phyloP scores from a whole-genome alignment of 2,113 vertebrate genomes.

The Chascanopsetta lugubris region DNA sequence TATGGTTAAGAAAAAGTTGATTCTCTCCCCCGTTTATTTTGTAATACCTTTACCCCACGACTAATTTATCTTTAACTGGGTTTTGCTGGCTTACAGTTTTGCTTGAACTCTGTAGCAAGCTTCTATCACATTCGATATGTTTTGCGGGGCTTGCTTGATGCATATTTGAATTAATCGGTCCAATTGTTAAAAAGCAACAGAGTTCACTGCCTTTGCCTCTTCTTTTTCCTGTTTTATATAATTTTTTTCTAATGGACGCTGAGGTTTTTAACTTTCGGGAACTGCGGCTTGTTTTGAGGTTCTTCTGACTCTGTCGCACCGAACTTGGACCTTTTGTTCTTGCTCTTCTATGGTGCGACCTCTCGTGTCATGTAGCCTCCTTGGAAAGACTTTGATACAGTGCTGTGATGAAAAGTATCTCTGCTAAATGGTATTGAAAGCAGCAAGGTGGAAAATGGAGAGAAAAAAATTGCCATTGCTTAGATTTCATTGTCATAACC shows the following conservation, averaged over 20 bases:
- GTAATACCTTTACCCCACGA: slow-evolving; percentile 75
- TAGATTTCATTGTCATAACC: slow-evolving; percentile 62
- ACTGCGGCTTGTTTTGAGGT: slow-evolving; percentile 57
- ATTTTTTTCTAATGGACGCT: slow-evolving; percentile 68
- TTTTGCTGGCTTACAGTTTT: slow-evolving; percentile 77
- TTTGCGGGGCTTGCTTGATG: slow-evolving; percentile 67
- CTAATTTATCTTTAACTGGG: slow-evolving; percentile 79
- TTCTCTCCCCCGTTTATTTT: slow-evolving; percentile 83
- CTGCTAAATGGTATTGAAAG: slow-evolving; percentile 58
- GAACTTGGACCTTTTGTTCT: slow-evolving; percentile 42
- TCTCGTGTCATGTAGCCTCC: slow-evolving; percentile 66
- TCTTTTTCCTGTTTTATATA: slow-evolving; percentile 72
- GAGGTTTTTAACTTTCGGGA: slow-evolving; percentile 60
- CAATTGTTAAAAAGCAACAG: slow-evolving; percentile 72
- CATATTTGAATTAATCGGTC: slow-evolving; percentile 66
- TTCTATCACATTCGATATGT: slow-evolving; percentile 64
- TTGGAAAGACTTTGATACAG: slow-evolving; percentile 65
- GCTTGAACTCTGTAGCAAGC: slow-evolving; percentile 76
- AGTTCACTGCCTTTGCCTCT: slow-evolving; percentile 79
- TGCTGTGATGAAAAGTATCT: slow-evolving; percentile 69
- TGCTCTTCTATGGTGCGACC: slow-evolving; percentile 48
- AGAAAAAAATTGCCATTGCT: slow-evolving; percentile 29
- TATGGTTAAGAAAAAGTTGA: slow-evolving; percentile 79
- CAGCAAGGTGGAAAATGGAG: slow-evolving; percentile 21
- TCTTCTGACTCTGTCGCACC: slow-evolving; percentile 50